phyloP scores from a whole-genome alignment of 2,113 vertebrate genomes.

The Podarcis muralis region DNA sequence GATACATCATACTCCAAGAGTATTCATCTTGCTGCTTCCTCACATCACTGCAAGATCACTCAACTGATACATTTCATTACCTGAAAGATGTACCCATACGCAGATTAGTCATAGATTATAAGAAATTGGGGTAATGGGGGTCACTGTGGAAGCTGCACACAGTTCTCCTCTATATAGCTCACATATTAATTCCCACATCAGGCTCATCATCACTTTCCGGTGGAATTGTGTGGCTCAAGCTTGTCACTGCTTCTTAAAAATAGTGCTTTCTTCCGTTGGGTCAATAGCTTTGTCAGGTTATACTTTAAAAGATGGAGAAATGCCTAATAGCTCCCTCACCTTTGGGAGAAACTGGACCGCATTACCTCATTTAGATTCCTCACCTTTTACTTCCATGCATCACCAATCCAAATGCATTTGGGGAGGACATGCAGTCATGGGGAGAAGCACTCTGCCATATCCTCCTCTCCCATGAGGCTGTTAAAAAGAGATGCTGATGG shows the following conservation, averaged over 20 bases:
- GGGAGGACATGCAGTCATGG: neutral
- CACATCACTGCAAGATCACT: neutral
- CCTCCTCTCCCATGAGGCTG: neutral
- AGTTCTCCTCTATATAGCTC: neutral
- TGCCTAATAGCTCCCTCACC: slow-evolving; percentile 32
- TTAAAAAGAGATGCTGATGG: neutral
- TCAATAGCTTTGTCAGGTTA: neutral
- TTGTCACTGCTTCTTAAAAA: neutral
- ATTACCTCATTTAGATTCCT: neutral
- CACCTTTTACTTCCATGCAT: neutral
- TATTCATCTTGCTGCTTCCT: neutral
- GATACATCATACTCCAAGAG: neutral
- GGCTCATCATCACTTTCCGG: neutral
- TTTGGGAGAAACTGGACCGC: neutral
- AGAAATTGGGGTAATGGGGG: neutral
- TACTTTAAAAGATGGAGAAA: neutral
- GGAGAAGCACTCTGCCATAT: neutral
- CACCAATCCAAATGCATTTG: neutral
- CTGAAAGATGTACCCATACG: neutral
- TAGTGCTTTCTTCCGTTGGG: neutral
- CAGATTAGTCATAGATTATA: neutral
- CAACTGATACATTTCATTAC: neutral
- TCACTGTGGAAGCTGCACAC: neutral
- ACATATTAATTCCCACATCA: slow-evolving; percentile 2
- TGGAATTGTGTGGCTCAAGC: neutral